A percentile compares a stretch with the other conserved stretches of the same genome.
These are phyloP conservation scores for Chymomyza fuscimana DNA, from an alignment of 2,888 invertebrate genomes.

Conservation along the genomic window DNA sequence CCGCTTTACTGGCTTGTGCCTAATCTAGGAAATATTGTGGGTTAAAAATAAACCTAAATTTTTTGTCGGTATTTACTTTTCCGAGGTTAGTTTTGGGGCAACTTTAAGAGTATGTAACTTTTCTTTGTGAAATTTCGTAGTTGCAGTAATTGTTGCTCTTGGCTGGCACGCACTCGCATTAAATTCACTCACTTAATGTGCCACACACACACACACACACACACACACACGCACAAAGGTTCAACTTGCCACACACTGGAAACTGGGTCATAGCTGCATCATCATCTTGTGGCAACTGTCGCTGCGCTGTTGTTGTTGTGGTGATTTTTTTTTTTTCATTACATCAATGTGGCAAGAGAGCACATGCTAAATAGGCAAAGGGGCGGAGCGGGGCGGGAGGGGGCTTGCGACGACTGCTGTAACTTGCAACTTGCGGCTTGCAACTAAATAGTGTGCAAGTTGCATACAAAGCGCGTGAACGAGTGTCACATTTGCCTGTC, in stretches of 20 bases:
- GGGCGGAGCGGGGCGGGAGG: not conserved
- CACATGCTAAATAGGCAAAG: constrained; percentile 8
- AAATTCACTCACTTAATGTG: not conserved
- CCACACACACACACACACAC: not conserved
- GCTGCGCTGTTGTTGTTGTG: not conserved
- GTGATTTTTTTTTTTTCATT: not conserved
- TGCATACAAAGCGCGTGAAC: constrained; percentile 32
- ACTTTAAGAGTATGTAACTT: no score
- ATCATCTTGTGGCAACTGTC: no score
- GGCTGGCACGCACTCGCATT: not conserved
- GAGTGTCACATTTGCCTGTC: constrained; percentile 67
- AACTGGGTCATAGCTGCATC: not conserved
- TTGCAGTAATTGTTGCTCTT: not conserved
- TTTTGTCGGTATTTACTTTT: no score
- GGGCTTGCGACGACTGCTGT: not conserved
- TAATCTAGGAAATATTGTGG: no score
- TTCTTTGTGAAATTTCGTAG: not conserved
- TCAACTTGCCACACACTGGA: not conserved
- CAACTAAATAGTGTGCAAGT: not conserved
- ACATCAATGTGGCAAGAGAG: constrained; percentile 3
- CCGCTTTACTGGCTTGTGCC: no score
- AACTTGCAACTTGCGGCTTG: constrained; percentile 7
- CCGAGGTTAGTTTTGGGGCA: no score
- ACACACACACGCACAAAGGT: not conserved
- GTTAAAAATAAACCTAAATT: no score